Conservation (phyloP, 2,113 vertebrate genomes). For the Xiphophorus hellerii region DNA sequence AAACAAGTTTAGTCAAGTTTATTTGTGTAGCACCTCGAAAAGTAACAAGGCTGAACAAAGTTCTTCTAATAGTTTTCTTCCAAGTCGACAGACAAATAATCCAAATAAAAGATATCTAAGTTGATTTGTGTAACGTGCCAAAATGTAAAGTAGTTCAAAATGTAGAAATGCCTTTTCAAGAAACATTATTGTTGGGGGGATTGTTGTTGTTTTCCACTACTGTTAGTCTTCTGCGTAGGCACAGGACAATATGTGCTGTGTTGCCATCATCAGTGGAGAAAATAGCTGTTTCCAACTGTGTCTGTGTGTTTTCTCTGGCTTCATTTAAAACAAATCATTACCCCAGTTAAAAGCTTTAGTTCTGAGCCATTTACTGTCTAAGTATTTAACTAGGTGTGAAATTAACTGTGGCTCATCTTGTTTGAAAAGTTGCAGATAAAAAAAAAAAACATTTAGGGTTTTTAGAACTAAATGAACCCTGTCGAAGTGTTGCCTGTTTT, state of each 20-base stretch:
- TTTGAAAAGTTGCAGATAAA: slow-evolving; percentile 46
- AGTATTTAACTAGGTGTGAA: slow-evolving; percentile 78
- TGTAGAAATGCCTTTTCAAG: not conserved
- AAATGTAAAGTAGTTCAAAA: not conserved
- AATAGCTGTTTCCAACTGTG: slow-evolving; percentile 33
- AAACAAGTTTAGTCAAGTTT: not conserved
- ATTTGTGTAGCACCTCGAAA: not conserved
- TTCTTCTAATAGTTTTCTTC: too few species aligned
- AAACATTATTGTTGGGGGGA: not conserved
- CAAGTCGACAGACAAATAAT: not conserved
- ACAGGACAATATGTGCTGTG: slow-evolving; percentile 31
- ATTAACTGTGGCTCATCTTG: slow-evolving; percentile 64
- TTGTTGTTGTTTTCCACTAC: not conserved
- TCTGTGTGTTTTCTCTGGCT: slow-evolving; percentile 33
- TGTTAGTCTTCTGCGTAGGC: slow-evolving; percentile 7
- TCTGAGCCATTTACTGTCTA: slow-evolving; percentile 62
- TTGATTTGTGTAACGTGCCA: not conserved
- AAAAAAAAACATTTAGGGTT: slow-evolving; percentile 38
- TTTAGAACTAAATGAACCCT: slow-evolving; percentile 13
- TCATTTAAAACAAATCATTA: slow-evolving; percentile 51
- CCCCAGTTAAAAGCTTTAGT: slow-evolving; percentile 53
- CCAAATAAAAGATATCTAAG: not conserved
- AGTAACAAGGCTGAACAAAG: too few species aligned
- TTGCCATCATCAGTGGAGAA: slow-evolving; percentile 17
- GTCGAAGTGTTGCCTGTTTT: not conserved